Conservation (phyloP, 2,888 invertebrate species). For the Euspilapteryx auroguttella region DNA sequence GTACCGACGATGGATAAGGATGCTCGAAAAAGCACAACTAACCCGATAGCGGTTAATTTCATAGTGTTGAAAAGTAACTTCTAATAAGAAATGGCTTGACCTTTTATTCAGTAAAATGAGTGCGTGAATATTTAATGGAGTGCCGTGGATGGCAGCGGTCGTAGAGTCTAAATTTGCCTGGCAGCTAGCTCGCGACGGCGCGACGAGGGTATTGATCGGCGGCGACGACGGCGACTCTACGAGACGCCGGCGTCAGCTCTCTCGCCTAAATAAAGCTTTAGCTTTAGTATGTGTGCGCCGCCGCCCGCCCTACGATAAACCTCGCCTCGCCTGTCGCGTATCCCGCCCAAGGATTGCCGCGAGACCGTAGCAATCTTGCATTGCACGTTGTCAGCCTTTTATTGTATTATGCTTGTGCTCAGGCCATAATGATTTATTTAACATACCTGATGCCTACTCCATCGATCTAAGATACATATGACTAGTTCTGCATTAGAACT, state of each 20-base stretch:
- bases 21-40: too few species aligned
- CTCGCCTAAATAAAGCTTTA: slow-evolving; percentile 37
- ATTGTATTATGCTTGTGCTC: too few species aligned
- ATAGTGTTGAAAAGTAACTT: too few species aligned
- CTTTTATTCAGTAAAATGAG: slow-evolving; percentile 42
- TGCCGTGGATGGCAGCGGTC: slow-evolving; percentile 39
- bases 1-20: too few species aligned
- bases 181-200: slow-evolving; percentile 41
- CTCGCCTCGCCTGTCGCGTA: slow-evolving; percentile 14
- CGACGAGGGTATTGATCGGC: slow-evolving; percentile 56
- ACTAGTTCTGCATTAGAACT: too few species aligned
- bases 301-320: slow-evolving; percentile 14
- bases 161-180: slow-evolving; percentile 45
- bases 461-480: too few species aligned
- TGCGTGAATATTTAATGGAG: slow-evolving; percentile 57
- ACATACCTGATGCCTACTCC: too few species aligned
- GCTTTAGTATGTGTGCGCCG: slow-evolving; percentile 39
- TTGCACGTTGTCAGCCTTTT: too few species aligned
- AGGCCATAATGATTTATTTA: too few species aligned
- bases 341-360: slow-evolving; percentile 6
- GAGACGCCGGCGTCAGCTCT: slow-evolving; percentile 52
- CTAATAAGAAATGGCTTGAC: slow-evolving; percentile 13
- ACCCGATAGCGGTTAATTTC: too few species aligned
- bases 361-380: background rate
- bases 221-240: slow-evolving; percentile 30